Evolutionary conservation across 2,797 vertebrate genomes (phyloP), one percentile per base, ranked within the genome.

Genomic region (Oreonectes daqikongensis): DNA sequence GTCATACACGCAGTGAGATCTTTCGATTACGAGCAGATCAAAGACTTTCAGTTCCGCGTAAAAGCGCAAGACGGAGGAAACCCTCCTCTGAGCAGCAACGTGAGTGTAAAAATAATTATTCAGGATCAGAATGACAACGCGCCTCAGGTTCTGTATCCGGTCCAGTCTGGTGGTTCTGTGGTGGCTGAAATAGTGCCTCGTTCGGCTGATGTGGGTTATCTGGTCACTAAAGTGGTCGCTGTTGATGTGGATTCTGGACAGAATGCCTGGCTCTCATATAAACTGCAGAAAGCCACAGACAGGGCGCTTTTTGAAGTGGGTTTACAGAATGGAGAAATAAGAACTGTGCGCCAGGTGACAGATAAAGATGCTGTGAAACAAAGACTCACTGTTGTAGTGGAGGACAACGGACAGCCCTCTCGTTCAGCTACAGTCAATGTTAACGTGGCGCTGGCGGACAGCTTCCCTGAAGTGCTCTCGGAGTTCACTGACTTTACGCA

Each of bases 1-100:
- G 84, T 88, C 52, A 81, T 91, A 52, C 85, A 89, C 60, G 85
- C 89, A 50, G 83, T 88, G 35, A 82, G 85, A 75, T 88, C 91
- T 69, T 88, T 93, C 82, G 93, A 94, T 80, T 94, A 93, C 0
- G 93, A 94, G 77, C 89, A 92, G 67, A 88, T 92, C 22, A 94
- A 93, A 81, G 84, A 92, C 64, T 90, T 92, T 57, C 86, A 90
- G 74, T 85, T 91, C 46, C 67, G 46, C 22, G 28, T 9, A 78
- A 59, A 65, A 17, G 46, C 18, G 5, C 28, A 52, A 48, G 40
- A 89, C 20, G 84, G 71, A 8, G 90, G 90, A 3, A 80, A 74
- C 5, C 87, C 87, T 14, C 78, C 89, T 20, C 87, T 91, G 3
- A 90, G 84, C 32, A 88, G 75, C 55, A 92, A 87, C 0, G 69